Evolutionary conservation across 2,797 vertebrate genomes (phyloP), one percentile per base, ranked within the genome.

Genomic region (Crenuchus spilurus): DNA sequence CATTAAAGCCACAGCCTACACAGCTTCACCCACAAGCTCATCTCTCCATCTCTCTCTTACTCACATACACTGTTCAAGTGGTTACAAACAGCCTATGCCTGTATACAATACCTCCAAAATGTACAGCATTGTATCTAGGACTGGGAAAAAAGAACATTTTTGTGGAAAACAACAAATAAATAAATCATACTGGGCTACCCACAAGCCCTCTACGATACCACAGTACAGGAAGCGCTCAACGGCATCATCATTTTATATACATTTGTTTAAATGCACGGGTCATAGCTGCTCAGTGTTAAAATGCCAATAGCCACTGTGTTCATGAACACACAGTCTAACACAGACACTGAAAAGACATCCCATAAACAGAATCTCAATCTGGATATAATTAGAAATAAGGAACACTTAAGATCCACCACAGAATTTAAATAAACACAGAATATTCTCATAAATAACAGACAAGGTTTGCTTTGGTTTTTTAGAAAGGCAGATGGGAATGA

Each of bases 391-490:
- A 16, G 7, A 66, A 24, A 33, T 6, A 13, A 26, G 35, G 44
- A 22, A 22, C 72, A 33, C 16, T 62, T 18, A 33, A 39, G 2
- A 13, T 24, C 14, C 10, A 55, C 49, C 39, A 65, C 69, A 73
- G 24, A 16, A 65, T 22, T 76, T 71, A 76, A 75, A 76, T 68
- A 66, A 46, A 7, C 37, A 78, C 46, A 78, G 33, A 64, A 33
- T 11, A 48, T 51, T 63, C 16, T 64, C 48, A 72, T 75, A 70
- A 79, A 76, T 49, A 63, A 71, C 33, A 42, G 26, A 44, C 1
- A 78, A 30, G 18, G 24, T 60, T 70, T 28, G 33, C 77, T 82
- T 82, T 82, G 80, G 80, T 77, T 79, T 37, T 57, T 18, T 62
- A 63, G 60, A 76, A 82, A 82, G 80, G 74, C 65, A 68, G 30